Conservation (phyloP, 92 coral and sea anemone species). For the Zoanthus sociatus region DNA sequence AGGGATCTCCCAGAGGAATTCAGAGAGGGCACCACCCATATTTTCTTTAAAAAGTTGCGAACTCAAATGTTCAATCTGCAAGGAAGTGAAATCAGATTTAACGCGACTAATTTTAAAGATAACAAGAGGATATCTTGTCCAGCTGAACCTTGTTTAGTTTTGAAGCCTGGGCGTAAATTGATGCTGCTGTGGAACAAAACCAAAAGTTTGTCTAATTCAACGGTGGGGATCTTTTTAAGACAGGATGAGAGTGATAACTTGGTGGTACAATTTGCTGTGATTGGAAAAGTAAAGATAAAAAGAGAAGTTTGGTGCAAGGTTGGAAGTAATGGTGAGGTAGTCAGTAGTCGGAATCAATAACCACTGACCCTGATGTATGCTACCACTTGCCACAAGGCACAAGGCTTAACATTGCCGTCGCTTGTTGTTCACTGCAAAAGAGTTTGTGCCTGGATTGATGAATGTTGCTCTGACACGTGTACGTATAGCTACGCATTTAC, state of each 20-base stretch:
- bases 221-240: conserved; percentile 2
- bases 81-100: background rate
- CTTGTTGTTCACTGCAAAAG: background rate
- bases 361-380: background rate
- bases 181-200: conserved; percentile 12
- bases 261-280: conserved; percentile 5
- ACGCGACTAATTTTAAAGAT: background rate
- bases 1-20: conserved; percentile 3
- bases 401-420: background rate
- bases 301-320: conserved; percentile 15
- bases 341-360: background rate
- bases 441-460: conserved; percentile 7
- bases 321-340: background rate
- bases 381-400: conserved; percentile 3
- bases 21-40: background rate
- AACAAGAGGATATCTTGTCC: conserved; percentile 19
- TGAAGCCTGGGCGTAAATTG: conserved; percentile 2
- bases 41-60: conserved; percentile 6
- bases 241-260: background rate
- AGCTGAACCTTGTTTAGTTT: background rate
- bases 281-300: background rate
- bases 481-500: background rate
- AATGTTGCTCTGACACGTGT: conserved; percentile 24
- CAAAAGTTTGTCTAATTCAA: too few relatives aligned
- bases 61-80: background rate